Base-by-base conservation (phyloP, 2,888 invertebrate species). In the Sinhomidia bicolor region DNA sequence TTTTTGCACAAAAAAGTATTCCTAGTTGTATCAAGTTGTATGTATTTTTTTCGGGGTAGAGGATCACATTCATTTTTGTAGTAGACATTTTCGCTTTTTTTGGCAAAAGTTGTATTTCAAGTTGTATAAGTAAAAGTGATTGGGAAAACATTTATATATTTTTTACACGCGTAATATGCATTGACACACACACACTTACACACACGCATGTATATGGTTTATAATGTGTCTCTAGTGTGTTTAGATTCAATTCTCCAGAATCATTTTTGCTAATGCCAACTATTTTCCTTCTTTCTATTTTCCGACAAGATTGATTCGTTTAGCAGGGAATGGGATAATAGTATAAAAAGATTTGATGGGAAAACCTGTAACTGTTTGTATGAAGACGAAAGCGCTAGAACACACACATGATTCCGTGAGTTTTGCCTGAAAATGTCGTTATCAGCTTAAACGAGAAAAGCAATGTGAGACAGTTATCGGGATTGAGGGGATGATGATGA, bases 251-350 rank as follows among this genome's bases (percentile, higher is more conserved):
- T 68, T 36, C 20, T 68, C n/a, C 17, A 36, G 41, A 68, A 36
- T 76, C 51, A 76, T 26, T 76, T 47, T 51, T 54, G 76, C 76
- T 54, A 76, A 51, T 76, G 29, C 12, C n/a, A 1, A 1, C 36
- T 82, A 23, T 71, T 81, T 81, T 68, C 14, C 47, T 74, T 57
- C 20, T 83, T 57, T 32, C 44, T 20, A 12, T 71, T 57, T 82
- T 68, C 12, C 7, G 36, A 44, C 60, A 88, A 90, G 90, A 89
- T 90, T 90, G 90, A 90, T 90, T 90, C 86, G 82, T 87, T 62
- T 71, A 80, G 80, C 47, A 44, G 54, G 51, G 60, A 54, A 65
- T 80, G 80, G 71, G 82, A 80, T 65, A 78, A 87, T 85, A 80
- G 89, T 83, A 79, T 68, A 79, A 90, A 68, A 60, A 76, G 83